phyloP scores from a whole-genome alignment of 2,113 vertebrate genomes.

The Okapia johnstoni region DNA sequence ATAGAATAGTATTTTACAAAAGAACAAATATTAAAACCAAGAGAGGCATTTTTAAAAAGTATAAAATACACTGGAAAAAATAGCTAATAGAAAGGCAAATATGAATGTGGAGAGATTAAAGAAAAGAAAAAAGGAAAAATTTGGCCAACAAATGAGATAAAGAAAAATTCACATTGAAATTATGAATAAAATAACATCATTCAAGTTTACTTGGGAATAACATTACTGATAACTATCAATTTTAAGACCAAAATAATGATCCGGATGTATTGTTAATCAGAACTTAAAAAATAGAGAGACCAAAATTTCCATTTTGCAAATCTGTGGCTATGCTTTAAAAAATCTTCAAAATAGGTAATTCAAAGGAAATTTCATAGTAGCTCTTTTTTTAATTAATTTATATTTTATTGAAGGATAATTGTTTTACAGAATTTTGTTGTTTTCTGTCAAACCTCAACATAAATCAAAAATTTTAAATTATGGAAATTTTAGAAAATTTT shows the following conservation, averaged over 20 bases:
- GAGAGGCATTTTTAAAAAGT: not conserved
- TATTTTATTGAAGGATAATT: too few relatives aligned
- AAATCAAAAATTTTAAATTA: not conserved
- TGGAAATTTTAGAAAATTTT: not conserved
- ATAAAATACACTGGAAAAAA: not conserved
- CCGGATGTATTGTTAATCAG: not conserved
- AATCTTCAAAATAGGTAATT: not conserved
- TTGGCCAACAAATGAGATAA: not conserved
- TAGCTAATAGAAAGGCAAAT: not conserved
- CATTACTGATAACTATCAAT: not conserved
- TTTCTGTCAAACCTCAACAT: too few relatives aligned
- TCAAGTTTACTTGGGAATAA: not conserved
- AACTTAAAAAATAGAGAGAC: not conserved
- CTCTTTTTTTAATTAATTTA: not conserved
- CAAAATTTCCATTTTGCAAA: conserved; percentile 4
- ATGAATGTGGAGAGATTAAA: not conserved
- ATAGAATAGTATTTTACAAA: not conserved
- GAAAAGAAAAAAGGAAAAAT: not conserved
- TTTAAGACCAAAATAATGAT: not conserved
- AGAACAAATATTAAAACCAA: not conserved
- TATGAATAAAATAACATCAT: conserved; percentile 1
- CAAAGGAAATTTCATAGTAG: conserved; percentile 1
- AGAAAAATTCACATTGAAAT: not conserved
- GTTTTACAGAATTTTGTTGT: too few relatives aligned
- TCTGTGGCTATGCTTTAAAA: not conserved